A percentile compares a stretch with the other conserved stretches of the same genome.
These are phyloP conservation scores for Procambarus virginalis DNA, from an alignment of 1,140 invertebrate species.

Conservation along the genomic window DNA sequence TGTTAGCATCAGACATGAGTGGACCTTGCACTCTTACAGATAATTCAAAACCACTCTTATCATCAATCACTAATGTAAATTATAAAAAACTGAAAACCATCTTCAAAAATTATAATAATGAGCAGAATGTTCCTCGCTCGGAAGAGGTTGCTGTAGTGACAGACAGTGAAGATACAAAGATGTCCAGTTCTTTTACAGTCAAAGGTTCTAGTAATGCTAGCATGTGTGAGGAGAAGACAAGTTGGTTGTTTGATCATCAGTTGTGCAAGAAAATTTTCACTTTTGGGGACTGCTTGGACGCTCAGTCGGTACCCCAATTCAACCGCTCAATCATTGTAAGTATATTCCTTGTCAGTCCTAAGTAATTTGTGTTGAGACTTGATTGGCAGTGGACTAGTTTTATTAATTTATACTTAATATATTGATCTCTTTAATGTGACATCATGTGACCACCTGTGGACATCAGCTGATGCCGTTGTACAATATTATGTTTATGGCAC, in stretches of 20 bases:
- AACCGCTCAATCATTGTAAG: constrained; percentile 38
- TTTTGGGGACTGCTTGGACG: constrained; percentile 53
- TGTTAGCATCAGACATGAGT: constrained; percentile 3
- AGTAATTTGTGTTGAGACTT: too few relatives aligned
- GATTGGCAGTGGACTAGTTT: too few relatives aligned
- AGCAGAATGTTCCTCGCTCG: background rate
- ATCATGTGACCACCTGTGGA: too few relatives aligned
- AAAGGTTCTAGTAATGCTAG: constrained; percentile 27
- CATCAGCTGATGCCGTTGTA: too few relatives aligned
- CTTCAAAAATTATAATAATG: constrained; percentile 29
- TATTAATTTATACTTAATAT: too few relatives aligned
- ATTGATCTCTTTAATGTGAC: too few relatives aligned
- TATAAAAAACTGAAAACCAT: constrained; percentile 33
- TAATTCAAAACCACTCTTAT: constrained; percentile 4
- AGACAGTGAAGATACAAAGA: background rate
- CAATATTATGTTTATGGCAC: too few relatives aligned
- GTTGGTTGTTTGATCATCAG: constrained; percentile 20
- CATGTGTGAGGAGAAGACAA: constrained; percentile 20
- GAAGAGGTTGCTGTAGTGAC: background rate
- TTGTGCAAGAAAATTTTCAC: constrained; percentile 41
- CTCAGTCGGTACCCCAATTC: background rate
- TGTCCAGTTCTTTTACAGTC: background rate
- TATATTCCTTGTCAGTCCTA: background rate
- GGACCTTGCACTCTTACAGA: constrained; percentile 43
- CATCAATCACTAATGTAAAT: constrained; percentile 4